Conservation (phyloP, 2,888 invertebrate genomes). For the Dolomedes plantarius region DNA sequence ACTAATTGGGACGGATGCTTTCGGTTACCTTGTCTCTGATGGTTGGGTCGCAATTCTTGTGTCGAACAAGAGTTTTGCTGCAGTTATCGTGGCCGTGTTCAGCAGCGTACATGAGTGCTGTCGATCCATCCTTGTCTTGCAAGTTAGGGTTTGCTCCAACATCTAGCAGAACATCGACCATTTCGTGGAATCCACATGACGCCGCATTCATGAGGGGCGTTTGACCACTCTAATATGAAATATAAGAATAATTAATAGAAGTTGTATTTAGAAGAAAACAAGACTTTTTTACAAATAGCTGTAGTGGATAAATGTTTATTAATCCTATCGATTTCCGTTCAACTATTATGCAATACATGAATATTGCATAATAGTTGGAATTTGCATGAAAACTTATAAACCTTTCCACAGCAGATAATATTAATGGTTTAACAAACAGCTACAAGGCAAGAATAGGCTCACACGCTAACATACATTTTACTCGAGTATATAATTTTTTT, state of each 20-base stretch:
- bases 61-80: conserved; percentile 85
- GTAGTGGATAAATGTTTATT: too few relatives aligned
- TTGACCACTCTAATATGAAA: conserved; percentile 90
- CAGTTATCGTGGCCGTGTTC: conserved; percentile 93
- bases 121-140: conserved; percentile 90
- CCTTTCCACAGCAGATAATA: too few relatives aligned
- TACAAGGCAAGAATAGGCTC: too few relatives aligned
- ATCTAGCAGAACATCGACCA: conserved; percentile 87
- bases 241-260: not conserved
- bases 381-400: too few relatives aligned
- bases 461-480: too few relatives aligned
- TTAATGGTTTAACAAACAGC: too few relatives aligned
- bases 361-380: too few relatives aligned
- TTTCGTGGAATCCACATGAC: conserved; percentile 88
- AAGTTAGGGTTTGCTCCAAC: conserved; percentile 90
- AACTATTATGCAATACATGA: too few relatives aligned
- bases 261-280: not conserved
- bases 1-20: too few relatives aligned
- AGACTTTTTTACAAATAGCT: not conserved
- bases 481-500: too few relatives aligned
- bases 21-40: conserved; percentile 88
- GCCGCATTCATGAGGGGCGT: conserved; percentile 94
- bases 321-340: too few relatives aligned
- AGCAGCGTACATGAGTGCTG: conserved; percentile 95
- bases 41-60: conserved; percentile 87